These are phyloP conservation scores for Illadopsis cleaveri DNA, from an alignment of 2,113 vertebrate species.

Conservation along the genomic window DNA sequence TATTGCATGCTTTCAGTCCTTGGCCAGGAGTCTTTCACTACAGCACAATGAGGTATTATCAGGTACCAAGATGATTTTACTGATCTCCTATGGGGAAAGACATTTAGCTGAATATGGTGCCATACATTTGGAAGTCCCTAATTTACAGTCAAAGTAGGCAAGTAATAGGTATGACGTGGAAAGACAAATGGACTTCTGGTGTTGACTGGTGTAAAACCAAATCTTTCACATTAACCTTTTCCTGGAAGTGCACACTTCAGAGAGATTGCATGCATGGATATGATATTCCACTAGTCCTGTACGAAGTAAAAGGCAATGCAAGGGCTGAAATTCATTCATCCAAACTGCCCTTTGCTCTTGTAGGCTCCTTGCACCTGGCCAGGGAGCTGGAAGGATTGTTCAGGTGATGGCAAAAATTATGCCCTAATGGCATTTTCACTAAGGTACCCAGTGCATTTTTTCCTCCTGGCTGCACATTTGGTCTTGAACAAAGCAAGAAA, in stretches of 20 bases:
- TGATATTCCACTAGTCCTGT: neutral
- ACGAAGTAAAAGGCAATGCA: neutral
- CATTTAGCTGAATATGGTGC: neutral
- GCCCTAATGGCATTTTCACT: neutral
- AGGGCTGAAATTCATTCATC: neutral
- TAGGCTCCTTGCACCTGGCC: neutral
- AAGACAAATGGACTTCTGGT: neutral
- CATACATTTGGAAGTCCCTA: neutral
- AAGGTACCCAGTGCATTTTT: neutral
- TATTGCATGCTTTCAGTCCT: neutral
- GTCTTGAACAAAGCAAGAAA: neutral
- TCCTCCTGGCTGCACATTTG: neutral
- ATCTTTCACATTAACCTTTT: neutral
- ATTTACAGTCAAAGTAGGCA: neutral
- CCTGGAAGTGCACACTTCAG: neutral
- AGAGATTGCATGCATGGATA: neutral
- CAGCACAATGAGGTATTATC: neutral
- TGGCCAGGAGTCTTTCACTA: neutral
- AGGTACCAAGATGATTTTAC: neutral
- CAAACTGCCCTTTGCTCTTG: neutral
- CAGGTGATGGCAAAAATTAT: neutral
- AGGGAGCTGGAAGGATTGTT: neutral
- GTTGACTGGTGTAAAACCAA: neutral
- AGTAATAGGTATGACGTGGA: neutral
- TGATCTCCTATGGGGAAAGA: neutral